These are phyloP conservation scores for Tubulanus polymorphus DNA, from an alignment of 2,888 invertebrate species.

Conservation along the genomic window DNA sequence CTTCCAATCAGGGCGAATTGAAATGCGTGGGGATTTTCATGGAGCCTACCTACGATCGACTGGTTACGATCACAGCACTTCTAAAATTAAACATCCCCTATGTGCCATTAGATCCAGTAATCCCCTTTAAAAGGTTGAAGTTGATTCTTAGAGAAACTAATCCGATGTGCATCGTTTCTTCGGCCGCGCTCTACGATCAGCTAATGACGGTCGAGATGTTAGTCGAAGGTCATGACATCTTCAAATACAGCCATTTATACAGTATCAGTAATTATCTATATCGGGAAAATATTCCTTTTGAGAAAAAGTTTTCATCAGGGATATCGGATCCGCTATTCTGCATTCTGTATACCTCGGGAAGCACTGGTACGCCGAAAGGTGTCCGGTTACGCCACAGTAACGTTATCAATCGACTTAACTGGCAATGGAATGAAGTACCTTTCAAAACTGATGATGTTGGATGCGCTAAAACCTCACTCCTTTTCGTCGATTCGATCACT, in stretches of 20 bases:
- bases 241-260: too few species aligned
- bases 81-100: slow-evolving; percentile 26
- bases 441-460: slow-evolving; percentile 68
- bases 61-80: slow-evolving; percentile 53
- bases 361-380: slow-evolving; percentile 80
- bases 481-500: slow-evolving; percentile 82
- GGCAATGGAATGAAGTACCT: slow-evolving; percentile 84
- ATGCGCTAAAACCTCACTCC: slow-evolving; percentile 83
- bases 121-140: slow-evolving; percentile 27
- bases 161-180: background rate
- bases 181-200: too few species aligned
- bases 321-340: background rate
- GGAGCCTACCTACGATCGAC: background rate
- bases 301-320: background rate
- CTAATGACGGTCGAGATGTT: too few species aligned
- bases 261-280: too few species aligned
- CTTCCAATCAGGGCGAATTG: background rate
- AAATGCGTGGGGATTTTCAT: background rate
- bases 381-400: slow-evolving; percentile 74
- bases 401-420: slow-evolving; percentile 66
- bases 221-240: too few species aligned
- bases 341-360: slow-evolving; percentile 79
- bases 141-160: slow-evolving; percentile 30
- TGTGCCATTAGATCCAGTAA: slow-evolving; percentile 32
- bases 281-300: too few species aligned